A percentile compares a stretch with the other conserved stretches of the same genome.
Conservation (phyloP, 2,113 vertebrate species). For the Myodes glareolus region DNA sequence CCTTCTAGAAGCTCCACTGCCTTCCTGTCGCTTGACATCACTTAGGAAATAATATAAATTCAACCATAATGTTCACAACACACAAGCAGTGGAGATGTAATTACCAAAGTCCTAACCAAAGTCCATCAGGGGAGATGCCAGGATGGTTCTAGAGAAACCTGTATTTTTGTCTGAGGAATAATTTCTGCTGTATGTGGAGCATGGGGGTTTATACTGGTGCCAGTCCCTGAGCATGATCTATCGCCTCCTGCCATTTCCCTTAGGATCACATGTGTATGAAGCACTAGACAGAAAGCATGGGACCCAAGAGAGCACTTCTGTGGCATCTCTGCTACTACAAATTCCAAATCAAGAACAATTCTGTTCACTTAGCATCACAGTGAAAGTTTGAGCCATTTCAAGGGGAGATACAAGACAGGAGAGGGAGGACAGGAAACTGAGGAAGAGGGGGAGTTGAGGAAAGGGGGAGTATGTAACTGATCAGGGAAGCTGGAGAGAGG, state of each 20-base stretch:
- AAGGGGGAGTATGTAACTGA: background rate
- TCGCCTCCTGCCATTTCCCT: background rate
- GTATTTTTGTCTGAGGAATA: background rate
- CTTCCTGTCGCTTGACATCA: background rate
- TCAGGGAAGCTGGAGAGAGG: background rate
- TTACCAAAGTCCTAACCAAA: background rate
- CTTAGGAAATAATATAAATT: conserved; percentile 11
- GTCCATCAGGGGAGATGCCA: background rate
- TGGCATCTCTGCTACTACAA: background rate
- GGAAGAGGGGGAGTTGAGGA: background rate
- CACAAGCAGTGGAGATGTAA: background rate
- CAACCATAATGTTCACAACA: background rate
- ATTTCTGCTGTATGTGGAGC: background rate
- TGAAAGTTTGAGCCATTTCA: background rate
- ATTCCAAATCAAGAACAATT: background rate
- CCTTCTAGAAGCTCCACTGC: background rate
- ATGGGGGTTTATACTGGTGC: background rate
- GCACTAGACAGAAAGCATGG: background rate
- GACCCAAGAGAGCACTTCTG: background rate
- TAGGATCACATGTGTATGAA: background rate
- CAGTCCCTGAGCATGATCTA: background rate
- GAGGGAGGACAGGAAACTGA: background rate
- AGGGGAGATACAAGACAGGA: background rate
- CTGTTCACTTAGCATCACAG: background rate
- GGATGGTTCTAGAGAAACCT: background rate